Evolutionary conservation across 2,888 invertebrate genomes (phyloP).

Genomic region (Meta bourneti): DNA sequence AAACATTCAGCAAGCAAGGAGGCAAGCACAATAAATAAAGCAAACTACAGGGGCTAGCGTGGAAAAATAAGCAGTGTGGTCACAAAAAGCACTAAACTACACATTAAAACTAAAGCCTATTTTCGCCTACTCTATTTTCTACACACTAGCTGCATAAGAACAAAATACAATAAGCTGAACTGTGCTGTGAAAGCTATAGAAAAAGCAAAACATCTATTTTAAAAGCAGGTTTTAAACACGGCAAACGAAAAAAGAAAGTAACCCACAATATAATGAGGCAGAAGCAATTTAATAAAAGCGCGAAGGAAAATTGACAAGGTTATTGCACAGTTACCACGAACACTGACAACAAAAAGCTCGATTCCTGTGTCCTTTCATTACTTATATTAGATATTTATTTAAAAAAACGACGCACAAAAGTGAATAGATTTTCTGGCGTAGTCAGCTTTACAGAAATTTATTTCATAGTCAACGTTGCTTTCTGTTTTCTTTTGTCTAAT

Average conservation of each 20-base stretch:
- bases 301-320: constrained; percentile 8
- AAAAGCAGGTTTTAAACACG: background rate
- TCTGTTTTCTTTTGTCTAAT: background rate
- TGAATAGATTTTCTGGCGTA: too few species aligned
- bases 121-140: background rate
- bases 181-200: background rate
- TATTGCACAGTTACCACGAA: constrained; percentile 63
- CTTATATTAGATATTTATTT: background rate
- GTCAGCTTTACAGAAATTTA: too few species aligned
- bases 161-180: constrained; percentile 6
- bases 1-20: background rate
- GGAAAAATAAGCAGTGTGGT: background rate
- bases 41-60: background rate
- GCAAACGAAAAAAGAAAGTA: constrained; percentile 1
- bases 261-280: background rate
- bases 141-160: constrained; percentile 4
- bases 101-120: too few species aligned
- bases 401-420: too few species aligned
- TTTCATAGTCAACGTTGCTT: background rate
- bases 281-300: background rate
- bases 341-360: constrained; percentile 24
- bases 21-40: constrained; percentile 4
- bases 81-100: background rate
- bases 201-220: background rate
- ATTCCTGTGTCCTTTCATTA: constrained; percentile 19